Percentiles rank a stretch among this genome's conserved stretches.
These are phyloP conservation scores for Caloenas nicobarica DNA, from an alignment of 2,113 vertebrate genomes.

Conservation along the genomic window DNA sequence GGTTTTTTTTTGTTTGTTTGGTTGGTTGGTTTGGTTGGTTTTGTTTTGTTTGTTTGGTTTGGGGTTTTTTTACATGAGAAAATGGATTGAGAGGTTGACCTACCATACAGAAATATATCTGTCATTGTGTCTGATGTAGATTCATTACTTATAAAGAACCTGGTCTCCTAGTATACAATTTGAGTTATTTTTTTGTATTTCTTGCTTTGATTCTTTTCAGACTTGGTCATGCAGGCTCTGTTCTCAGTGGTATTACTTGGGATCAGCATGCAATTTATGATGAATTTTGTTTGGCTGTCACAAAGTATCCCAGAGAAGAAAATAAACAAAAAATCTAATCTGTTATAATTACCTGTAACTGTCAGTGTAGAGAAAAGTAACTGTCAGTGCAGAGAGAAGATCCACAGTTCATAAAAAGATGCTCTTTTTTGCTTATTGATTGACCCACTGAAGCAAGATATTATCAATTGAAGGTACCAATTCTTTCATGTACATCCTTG, in stretches of 20 bases:
- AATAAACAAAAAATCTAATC: background rate
- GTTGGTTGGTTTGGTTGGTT: too few relatives aligned
- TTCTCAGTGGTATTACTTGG: background rate
- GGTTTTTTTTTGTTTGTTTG: too few relatives aligned
- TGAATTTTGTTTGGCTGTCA: background rate
- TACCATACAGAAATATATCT: background rate
- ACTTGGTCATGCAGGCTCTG: background rate
- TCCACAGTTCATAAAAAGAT: background rate
- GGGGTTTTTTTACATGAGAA: background rate
- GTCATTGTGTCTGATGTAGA: background rate
- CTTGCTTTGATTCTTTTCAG: background rate
- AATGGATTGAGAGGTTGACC: background rate
- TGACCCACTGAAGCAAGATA: background rate
- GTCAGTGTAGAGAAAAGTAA: background rate
- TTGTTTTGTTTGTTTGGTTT: too few relatives aligned
- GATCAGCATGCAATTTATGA: background rate
- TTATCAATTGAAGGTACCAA: background rate
- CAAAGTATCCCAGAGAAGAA: background rate
- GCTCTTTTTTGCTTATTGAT: background rate
- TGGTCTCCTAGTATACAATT: background rate
- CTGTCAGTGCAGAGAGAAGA: background rate
- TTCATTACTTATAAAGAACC: background rate
- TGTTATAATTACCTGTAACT: background rate
- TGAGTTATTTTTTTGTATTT: background rate
- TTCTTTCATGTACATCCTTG: background rate